Conservation (phyloP, 1,140 invertebrate genomes). For the Pseudomyrmex sp. region DNA sequence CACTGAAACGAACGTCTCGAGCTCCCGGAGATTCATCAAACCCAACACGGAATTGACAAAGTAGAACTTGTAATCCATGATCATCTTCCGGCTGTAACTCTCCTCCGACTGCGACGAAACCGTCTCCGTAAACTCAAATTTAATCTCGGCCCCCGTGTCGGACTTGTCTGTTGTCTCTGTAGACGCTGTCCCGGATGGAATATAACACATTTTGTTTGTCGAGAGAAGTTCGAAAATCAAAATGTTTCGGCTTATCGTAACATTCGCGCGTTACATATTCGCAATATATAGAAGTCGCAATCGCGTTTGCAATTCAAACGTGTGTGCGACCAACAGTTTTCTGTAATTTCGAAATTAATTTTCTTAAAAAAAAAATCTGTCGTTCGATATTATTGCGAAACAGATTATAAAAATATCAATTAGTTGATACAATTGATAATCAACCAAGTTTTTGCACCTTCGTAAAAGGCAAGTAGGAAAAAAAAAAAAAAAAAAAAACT, state of each 20-base stretch:
- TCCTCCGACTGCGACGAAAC: neutral
- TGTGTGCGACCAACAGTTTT: neutral
- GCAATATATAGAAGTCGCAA: neutral
- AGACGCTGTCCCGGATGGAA: neutral
- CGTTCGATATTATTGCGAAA: too few relatives aligned
- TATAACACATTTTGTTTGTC: neutral
- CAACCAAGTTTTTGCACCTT: too few relatives aligned
- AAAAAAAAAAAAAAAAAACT: too few relatives aligned
- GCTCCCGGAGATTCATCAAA: neutral
- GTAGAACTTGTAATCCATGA: conserved; percentile 9
- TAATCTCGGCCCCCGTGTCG: conserved; percentile 14
- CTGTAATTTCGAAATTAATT: neutral
- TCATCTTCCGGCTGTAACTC: neutral
- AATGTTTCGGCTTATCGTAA: neutral
- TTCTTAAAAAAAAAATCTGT: too few relatives aligned
- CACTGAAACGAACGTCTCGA: neutral
- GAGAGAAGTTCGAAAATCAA: conserved; percentile 41
- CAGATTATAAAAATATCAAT: neutral
- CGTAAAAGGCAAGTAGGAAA: too few relatives aligned
- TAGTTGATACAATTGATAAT: too few relatives aligned
- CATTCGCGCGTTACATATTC: neutral
- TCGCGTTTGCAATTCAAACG: conserved; percentile 12
- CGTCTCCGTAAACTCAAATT: conserved; percentile 38
- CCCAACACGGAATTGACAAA: neutral
- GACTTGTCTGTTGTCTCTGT: neutral